Evolutionary conservation across 1,140 invertebrate species (phyloP), one percentile per base, ranked within the genome.

Genomic region (Drosophila murphyi): DNA sequence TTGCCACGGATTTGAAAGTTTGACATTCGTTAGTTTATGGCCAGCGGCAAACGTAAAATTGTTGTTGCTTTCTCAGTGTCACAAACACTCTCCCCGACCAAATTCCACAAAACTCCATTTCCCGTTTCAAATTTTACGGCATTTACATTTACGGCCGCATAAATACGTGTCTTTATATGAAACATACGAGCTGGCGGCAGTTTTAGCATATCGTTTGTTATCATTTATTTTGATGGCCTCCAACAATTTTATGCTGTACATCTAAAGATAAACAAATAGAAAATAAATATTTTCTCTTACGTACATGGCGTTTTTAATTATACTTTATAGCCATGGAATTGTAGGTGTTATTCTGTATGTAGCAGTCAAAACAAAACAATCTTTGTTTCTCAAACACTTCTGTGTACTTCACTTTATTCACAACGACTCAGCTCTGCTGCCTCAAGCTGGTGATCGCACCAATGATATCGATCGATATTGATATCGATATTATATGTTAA

Each of bases 1-100:
- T 72, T 68, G 52, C 61, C 65, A 50, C 59, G 67, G 59, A 86
- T 71, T 72, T 61, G 41, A 51, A 83, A 85, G 78, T 81, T 81
- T 67, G 62, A 62, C 73, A 61, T 62, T 51, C 65, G 73, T 60
- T 73, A 73, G 69, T 71, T 81, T 81, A 72, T 82, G 62, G 78
- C 82, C 82, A 71, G 37, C 50, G 78, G 75, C 67, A 64, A 52
- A 35, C 63, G 59, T 41, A 62, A 76, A 64, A 57, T 74, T 82
- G 65, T 55, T 82, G 65, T 55, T 35, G 60, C 35, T 34, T 50
- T 72, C 59, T 59, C 80, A 76, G 12, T 62, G 48, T 43, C 61
- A 67, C 37, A 67, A 47, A 70, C 45, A 57, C 41, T 57, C 12
- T 10, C 32, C 45, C 45, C 35, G 6, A 6, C 29, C 28, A 20